Evolutionary conservation across 2,888 invertebrate species (phyloP), one percentile per base, ranked within the genome.

Genomic region (Coelinius sp.): DNA sequence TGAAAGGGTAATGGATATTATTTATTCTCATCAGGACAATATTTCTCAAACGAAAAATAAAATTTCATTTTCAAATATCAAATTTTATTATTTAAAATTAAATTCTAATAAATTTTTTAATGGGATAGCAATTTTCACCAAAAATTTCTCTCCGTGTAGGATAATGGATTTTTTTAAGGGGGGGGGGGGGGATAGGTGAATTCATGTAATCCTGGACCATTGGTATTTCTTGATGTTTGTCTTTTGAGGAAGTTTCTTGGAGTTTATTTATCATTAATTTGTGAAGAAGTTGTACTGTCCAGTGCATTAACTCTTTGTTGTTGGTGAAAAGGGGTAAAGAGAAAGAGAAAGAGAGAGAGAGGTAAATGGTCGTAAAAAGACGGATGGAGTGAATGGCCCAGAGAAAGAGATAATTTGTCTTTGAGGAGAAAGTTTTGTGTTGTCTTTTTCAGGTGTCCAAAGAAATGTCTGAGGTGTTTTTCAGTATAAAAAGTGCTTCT

Each of bases 281-380:
- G 24, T 53, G 25, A n/a, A 27, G n/a, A 53, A 53, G 22, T 53
- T 53, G 53, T 53, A 6, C 53, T 25, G 6, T 53, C 53, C 27
- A n/a, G 53, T 53, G 25, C 53, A 53, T 14, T 1, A 53, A 27
- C n/a, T 27, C 24, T 53, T 53, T 53, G n/a, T 14, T 14, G 27
- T 53, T 53, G 35, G 17, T 14, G 31, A n/a, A 59, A 12, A 24
- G 22, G 27, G 6, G 8, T 27, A 53, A 64, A 65, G 46, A 64
- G 12, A 41, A 65, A 41, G 66, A 59, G 59, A 46, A 62, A 41
- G 52, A 14, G 31, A 44, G 52, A 67, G 67, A 73, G 70, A 44
- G 62, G 70, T 66, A 59, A 67, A 56, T 17, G 31, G 35, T 49
- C 41, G 10, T 38, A 53, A 41, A 24, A 27, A 53, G 27, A 53